These are phyloP conservation scores for Archips crataeganus DNA, from an alignment of 2,888 invertebrate species.

Conservation along the genomic window DNA sequence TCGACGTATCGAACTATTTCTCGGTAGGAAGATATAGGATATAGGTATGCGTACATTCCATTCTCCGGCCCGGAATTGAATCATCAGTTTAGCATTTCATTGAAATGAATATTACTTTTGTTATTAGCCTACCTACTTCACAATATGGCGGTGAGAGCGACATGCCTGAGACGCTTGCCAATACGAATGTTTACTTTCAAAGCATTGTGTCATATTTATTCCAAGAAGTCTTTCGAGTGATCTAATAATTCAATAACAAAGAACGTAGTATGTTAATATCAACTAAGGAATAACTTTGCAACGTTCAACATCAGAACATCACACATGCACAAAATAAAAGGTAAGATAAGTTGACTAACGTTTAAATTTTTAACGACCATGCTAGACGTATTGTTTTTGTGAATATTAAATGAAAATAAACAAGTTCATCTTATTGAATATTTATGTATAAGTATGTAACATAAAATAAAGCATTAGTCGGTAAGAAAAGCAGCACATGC, in stretches of 20 bases:
- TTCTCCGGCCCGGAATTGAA: slow-evolving; percentile 58
- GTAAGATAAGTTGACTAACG: not conserved
- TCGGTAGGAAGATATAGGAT: slow-evolving; percentile 15
- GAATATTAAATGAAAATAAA: not conserved
- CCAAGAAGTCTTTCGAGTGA: not conserved
- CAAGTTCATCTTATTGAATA: not conserved
- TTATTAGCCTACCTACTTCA: slow-evolving; percentile 25
- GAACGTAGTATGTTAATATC: not conserved
- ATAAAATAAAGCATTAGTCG: not conserved
- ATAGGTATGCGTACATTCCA: slow-evolving; percentile 43
- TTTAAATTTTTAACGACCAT: not conserved
- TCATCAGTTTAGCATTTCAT: slow-evolving; percentile 64
- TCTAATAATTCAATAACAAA: slow-evolving; percentile 7
- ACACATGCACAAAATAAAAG: not conserved
- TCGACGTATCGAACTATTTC: slow-evolving; percentile 9
- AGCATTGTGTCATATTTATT: slow-evolving; percentile 35
- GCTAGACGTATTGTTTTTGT: not conserved
- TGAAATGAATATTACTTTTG: slow-evolving; percentile 54
- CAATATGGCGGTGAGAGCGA: slow-evolving; percentile 28
- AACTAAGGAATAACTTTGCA: not conserved
- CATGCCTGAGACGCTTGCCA: slow-evolving; percentile 16
- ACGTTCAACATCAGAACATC: not conserved
- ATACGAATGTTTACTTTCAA: slow-evolving; percentile 27
- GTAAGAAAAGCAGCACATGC: not conserved
- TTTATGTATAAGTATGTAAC: not conserved